A percentile compares a stretch with the other conserved stretches of the same genome.
Evolutionary conservation across 1,140 invertebrate species (phyloP).

Genomic region (Pygmarrhopalites habei): DNA sequence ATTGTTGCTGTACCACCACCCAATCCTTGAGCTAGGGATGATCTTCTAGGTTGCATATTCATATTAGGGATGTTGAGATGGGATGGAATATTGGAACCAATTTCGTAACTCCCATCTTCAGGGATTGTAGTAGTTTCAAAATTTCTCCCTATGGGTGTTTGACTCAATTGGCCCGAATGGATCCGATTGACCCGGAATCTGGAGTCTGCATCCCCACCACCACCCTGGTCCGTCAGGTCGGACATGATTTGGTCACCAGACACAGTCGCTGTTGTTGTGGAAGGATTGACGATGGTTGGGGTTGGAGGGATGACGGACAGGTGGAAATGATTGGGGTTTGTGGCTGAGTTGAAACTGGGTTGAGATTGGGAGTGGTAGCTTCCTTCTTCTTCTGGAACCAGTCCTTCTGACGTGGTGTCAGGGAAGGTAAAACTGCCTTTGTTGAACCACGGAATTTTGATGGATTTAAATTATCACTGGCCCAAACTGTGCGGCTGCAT

Average conservation of each 20-base stretch:
- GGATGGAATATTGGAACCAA: not conserved
- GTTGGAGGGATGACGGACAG: not conserved
- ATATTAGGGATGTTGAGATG: constrained; percentile 24
- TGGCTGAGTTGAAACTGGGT: not conserved
- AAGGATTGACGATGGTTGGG: not conserved
- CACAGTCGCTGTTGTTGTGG: not conserved
- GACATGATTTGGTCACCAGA: not conserved
- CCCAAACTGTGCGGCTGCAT: too few relatives aligned
- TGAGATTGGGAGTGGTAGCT: not conserved
- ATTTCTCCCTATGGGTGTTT: constrained; percentile 4
- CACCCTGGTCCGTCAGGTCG: not conserved
- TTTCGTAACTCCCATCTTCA: constrained; percentile 30
- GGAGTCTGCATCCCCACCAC: constrained; percentile 12
- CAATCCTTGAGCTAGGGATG: constrained; percentile 36
- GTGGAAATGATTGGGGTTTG: not conserved
- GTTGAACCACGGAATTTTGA: constrained; percentile 40
- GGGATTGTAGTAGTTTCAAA: constrained; percentile 19
- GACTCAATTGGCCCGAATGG: constrained; percentile 23
- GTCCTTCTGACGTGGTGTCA: constrained; percentile 21
- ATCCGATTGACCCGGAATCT: constrained; percentile 38
- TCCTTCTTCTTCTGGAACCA: not conserved
- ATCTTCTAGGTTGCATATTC: constrained; percentile 31
- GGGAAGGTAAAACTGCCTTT: constrained; percentile 39
- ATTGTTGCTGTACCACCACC: too few relatives aligned
- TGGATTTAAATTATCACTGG: too few relatives aligned